Conservation (phyloP, 2,888 invertebrate genomes). For the Bembecia ichneumoniformis region DNA sequence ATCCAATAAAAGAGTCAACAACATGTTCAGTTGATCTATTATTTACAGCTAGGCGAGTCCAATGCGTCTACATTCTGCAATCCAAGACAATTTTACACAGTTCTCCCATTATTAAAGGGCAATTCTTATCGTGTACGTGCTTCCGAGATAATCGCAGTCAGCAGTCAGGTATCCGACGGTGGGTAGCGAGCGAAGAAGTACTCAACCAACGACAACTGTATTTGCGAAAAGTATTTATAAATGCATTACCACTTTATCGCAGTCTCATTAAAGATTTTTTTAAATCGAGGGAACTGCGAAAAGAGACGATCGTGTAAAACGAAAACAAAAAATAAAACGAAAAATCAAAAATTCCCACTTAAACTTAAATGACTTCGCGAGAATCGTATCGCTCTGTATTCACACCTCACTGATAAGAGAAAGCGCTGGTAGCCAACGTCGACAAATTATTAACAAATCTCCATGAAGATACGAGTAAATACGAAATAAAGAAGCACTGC, state of each 20-base stretch:
- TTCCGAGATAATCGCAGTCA: slow-evolving; percentile 52
- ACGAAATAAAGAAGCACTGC: no score
- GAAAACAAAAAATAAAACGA: slow-evolving; percentile 17
- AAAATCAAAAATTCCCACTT: neutral
- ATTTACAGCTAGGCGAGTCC: slow-evolving; percentile 61
- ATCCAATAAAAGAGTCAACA: slow-evolving; percentile 17
- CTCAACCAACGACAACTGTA: slow-evolving; percentile 6
- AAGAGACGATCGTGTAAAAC: no score
- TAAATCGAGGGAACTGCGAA: slow-evolving; percentile 10
- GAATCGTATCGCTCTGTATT: slow-evolving; percentile 42
- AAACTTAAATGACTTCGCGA: slow-evolving; percentile 22
- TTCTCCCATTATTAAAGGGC: slow-evolving; percentile 63
- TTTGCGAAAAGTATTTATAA: slow-evolving; percentile 15
- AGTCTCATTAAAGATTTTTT: slow-evolving; percentile 4
- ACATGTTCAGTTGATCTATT: slow-evolving; percentile 55
- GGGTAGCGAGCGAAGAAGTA: slow-evolving; percentile 32
- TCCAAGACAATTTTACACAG: slow-evolving; percentile 58
- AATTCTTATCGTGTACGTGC: slow-evolving; percentile 59
- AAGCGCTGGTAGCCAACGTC: slow-evolving; percentile 28
- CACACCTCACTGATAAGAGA: slow-evolving; percentile 46
- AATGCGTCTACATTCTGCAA: slow-evolving; percentile 52
- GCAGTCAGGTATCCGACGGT: slow-evolving; percentile 16
- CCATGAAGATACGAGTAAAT: slow-evolving; percentile 22
- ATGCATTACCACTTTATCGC: slow-evolving; percentile 16
- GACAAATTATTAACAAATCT: slow-evolving; percentile 31